Conservation (phyloP, 2,888 invertebrate species). For the Phaonia tiefii region DNA sequence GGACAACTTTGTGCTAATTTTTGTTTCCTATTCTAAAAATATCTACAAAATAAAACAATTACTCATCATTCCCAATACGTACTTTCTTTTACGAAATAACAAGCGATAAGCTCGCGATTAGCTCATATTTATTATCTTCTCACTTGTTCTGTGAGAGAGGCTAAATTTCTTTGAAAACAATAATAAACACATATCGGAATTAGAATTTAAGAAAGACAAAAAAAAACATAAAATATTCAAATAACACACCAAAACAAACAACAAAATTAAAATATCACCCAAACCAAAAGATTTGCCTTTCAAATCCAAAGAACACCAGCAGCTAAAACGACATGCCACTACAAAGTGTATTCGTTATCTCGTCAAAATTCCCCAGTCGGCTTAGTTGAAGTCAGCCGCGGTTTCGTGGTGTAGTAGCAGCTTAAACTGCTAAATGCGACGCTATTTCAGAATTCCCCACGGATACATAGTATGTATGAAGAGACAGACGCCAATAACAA, state of each 20-base stretch:
- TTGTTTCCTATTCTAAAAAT: too few relatives aligned
- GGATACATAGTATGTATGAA: not conserved
- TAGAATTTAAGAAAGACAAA: too few relatives aligned
- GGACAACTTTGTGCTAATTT: too few relatives aligned
- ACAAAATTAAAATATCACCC: not conserved
- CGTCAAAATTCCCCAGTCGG: not conserved
- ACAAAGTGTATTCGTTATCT: not conserved
- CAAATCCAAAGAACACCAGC: not conserved
- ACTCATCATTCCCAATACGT: too few relatives aligned
- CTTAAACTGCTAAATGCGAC: not conserved
- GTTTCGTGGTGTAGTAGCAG: not conserved
- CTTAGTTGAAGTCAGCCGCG: not conserved
- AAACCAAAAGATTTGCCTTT: not conserved
- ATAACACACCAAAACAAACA: not conserved
- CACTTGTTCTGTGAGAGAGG: too few relatives aligned
- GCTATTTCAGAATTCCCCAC: slow-evolving; percentile 1
- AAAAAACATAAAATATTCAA: not conserved
- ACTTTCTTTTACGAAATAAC: too few relatives aligned
- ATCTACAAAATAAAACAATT: too few relatives aligned
- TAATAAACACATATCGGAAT: too few relatives aligned
- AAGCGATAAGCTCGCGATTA: too few relatives aligned
- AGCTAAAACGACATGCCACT: not conserved
- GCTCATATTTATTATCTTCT: too few relatives aligned
- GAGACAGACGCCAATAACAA: not conserved
- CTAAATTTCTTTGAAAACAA: too few relatives aligned